Evolutionary conservation across 2,797 vertebrate species (phyloP).

Genomic region (Chelmon rostratus): DNA sequence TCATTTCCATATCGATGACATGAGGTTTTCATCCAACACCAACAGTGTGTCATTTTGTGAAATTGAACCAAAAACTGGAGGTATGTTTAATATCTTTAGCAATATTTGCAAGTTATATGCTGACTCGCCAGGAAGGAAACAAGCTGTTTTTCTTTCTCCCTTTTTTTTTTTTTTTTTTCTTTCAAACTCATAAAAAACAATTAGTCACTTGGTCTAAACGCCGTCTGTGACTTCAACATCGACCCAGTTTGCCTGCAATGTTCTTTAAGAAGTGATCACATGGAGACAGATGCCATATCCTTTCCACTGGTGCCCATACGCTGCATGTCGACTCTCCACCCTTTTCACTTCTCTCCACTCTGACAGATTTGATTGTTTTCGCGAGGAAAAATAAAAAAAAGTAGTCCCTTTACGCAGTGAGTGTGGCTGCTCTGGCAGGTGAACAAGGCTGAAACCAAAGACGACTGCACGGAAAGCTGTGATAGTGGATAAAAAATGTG

Average conservation of each 20-base stretch:
- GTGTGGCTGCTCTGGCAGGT: constrained; percentile 7
- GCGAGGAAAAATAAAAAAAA: neutral
- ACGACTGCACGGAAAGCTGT: constrained; percentile 43
- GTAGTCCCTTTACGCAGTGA: constrained; percentile 6
- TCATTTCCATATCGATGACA: neutral
- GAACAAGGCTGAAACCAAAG: constrained; percentile 64
- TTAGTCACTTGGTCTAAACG: neutral
- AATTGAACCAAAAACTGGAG: no score
- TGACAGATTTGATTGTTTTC: constrained; percentile 62
- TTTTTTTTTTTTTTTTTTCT: neutral
- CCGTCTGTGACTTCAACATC: neutral
- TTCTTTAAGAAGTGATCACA: neutral
- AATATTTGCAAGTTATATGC: neutral
- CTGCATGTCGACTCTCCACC: constrained; percentile 39
- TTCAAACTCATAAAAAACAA: neutral
- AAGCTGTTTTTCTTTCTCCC: neutral
- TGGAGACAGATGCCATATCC: neutral
- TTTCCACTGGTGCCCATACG: constrained; percentile 16
- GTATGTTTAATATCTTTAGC: neutral
- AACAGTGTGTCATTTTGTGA: neutral
- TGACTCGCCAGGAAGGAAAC: neutral
- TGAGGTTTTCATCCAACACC: neutral
- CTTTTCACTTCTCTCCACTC: neutral
- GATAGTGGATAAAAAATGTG: neutral
- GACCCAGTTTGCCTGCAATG: neutral